phyloP scores from a whole-genome alignment of 2,113 vertebrate species.

The Geococcyx californianus region DNA sequence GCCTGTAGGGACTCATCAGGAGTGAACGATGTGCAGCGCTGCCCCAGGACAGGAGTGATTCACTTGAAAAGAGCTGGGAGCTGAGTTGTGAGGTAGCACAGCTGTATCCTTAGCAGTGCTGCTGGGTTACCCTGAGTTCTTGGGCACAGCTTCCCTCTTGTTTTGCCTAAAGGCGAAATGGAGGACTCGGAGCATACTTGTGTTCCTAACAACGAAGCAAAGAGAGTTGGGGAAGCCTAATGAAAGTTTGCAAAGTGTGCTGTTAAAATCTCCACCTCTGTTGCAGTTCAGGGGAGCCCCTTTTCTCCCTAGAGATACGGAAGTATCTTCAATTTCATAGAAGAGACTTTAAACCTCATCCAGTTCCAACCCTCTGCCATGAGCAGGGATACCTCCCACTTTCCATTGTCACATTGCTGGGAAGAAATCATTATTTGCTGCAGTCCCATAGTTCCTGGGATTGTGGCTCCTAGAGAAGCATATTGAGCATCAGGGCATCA shows the following conservation, averaged over 20 bases:
- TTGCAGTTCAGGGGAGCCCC: neutral
- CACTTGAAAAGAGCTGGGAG: neutral
- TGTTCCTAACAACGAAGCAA: too few relatives aligned
- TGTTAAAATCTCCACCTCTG: neutral
- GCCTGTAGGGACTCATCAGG: neutral
- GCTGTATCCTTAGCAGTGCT: neutral
- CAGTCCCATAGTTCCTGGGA: neutral
- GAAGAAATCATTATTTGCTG: neutral
- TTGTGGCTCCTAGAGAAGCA: neutral
- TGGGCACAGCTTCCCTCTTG: neutral
- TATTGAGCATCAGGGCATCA: neutral
- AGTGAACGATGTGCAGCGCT: neutral
- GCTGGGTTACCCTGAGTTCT: neutral
- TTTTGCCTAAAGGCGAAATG: neutral
- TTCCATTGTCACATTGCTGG: neutral
- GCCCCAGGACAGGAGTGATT: neutral
- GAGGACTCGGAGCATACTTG: too few relatives aligned
- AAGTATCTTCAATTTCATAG: neutral
- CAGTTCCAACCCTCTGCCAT: too few relatives aligned
- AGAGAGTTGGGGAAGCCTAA: neutral
- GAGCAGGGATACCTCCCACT: too few relatives aligned
- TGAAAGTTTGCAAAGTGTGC: neutral
- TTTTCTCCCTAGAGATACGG: neutral
- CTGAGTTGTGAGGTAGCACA: fast-evolving
- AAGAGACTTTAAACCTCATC: too few relatives aligned